Evolutionary conservation across 2,888 invertebrate genomes (phyloP), one percentile per base, ranked within the genome.

Genomic region (Acanthosepion esculentum): DNA sequence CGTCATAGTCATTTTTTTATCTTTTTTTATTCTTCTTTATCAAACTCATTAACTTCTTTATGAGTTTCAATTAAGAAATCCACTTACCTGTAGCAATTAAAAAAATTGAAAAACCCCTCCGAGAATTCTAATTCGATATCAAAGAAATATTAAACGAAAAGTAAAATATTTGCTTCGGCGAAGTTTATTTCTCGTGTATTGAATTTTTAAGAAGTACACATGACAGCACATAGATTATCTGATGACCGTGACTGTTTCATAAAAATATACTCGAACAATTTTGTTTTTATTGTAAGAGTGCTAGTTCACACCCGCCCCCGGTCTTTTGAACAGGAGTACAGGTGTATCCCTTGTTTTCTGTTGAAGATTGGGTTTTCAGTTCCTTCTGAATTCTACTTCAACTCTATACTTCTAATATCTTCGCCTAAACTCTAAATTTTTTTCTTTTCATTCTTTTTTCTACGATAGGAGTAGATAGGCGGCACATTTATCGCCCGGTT

Each of bases 41-140:
- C 78, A 78, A 78, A 78, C 78, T 78, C 78, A 78, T 78, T 78
- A 78, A 78, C 78, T 78, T 78, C 78, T 78, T 78, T n/a, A n/a
- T 78, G 59, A 78, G 78, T 78, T 78, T 78, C n/a, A 78, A 78
- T 78, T 78, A 78, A 78, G 78, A 78, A 78, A 78, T n/a, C n/a
- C n/a, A 78, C 78, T 78, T 78, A 78, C n/a, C n/a, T 78, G 78
- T 33, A 33, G 78, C 78, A 78, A 78, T 78, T 78, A 59, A 59
- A 59, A 59, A 23, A 59, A 59, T 59, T 59, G 59, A n/a, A 78
- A 33, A 78, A n/a, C 3, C n/a, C n/a, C n/a, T 78, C n/a, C 33
- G n/a, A 78, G 78, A 78, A n/a, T 78, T 78, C 78, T 78, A 78
- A 78, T 78, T 78, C 78, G n/a, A n/a, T 10, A 33, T n/a, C 78